Evolutionary conservation across 1,140 invertebrate genomes (phyloP), one percentile per base, ranked within the genome.

Genomic region (Mycetomoellerius zeteki): DNA sequence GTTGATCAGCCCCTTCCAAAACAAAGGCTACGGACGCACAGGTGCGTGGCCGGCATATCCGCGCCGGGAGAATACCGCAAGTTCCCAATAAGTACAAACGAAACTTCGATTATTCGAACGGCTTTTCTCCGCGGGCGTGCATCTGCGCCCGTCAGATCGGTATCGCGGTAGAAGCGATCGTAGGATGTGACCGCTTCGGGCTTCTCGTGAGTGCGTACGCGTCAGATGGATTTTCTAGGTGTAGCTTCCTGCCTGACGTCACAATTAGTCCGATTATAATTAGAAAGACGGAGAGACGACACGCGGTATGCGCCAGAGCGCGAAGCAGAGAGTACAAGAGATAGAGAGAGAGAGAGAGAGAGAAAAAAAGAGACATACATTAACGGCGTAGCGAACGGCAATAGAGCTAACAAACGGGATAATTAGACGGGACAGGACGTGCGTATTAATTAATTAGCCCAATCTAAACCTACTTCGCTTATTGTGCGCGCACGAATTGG

Each of bases 401-500:
- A 86, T 87, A 88, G 90, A 89, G 90, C 91, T 93, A 93, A 94
- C 94, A 94, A 94, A 94, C 93, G 94, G 94, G 94, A 94, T 95
- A 95, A 95, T 95, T 95, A 95, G 94, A 88, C 93, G 92, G 93
- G 94, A 94, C 94, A 95, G 94, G 94, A 95, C 94, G 94, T 95
- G 94, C 94, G 94, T 94, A 94, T 95, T 95, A 94, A 95, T 95
- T 95, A 95, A 95, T 95, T 95, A 94, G 93, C 93, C 93, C 94
- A 95, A 95, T 95, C 94, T 95, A 95, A 94, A 93, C 92, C 94
- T 92, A 94, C 94, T 94, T 93, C 93, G 93, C 93, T 94, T 92
- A 93, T 93, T 93, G 92, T 92, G 89, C 91, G 89, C 89, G 92
- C 80, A 54, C 12, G 24, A 78, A 88, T 92, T 92, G 91, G 90